Percentiles rank a stretch among this genome's conserved stretches.
Conservation (phyloP, 2,888 invertebrate genomes). For the Arctia plantaginis region DNA sequence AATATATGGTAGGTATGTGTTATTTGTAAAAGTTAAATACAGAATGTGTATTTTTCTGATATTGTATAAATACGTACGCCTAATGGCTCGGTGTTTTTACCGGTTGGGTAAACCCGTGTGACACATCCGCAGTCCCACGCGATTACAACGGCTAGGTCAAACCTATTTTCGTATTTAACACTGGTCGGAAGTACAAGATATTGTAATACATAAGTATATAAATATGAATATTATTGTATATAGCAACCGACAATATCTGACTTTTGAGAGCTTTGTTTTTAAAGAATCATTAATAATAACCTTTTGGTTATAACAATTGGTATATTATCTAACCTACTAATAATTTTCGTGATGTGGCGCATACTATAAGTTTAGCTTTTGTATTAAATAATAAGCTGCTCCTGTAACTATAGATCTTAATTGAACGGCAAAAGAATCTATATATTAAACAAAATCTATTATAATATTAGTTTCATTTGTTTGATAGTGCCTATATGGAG, state of each 20-base stretch:
- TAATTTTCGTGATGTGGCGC: too few relatives aligned
- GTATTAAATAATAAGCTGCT: too few relatives aligned
- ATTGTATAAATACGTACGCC: slow-evolving; percentile 45
- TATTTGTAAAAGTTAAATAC: background rate
- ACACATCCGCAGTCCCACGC: slow-evolving; percentile 75
- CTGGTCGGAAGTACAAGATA: slow-evolving; percentile 60
- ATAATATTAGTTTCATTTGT: too few relatives aligned
- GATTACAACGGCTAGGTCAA: slow-evolving; percentile 71
- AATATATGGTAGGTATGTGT: too few relatives aligned
- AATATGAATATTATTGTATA: background rate
- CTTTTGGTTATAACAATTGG: too few relatives aligned
- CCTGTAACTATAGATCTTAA: too few relatives aligned
- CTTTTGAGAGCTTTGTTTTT: slow-evolving; percentile 39
- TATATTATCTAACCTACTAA: too few relatives aligned
- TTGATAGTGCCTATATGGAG: too few relatives aligned
- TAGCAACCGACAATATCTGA: slow-evolving; percentile 45
- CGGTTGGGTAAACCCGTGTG: slow-evolving; percentile 73
- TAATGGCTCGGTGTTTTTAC: slow-evolving; percentile 63
- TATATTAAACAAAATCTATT: too few relatives aligned
- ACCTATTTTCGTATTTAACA: slow-evolving; percentile 73
- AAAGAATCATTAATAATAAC: slow-evolving; percentile 11
- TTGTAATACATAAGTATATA: slow-evolving; percentile 50
- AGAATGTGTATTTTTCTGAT: slow-evolving; percentile 8
- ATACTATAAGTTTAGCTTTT: too few relatives aligned
- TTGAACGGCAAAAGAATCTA: too few relatives aligned